Evolutionary conservation across 2,888 invertebrate species (phyloP).

Genomic region (Hedya salicella): DNA sequence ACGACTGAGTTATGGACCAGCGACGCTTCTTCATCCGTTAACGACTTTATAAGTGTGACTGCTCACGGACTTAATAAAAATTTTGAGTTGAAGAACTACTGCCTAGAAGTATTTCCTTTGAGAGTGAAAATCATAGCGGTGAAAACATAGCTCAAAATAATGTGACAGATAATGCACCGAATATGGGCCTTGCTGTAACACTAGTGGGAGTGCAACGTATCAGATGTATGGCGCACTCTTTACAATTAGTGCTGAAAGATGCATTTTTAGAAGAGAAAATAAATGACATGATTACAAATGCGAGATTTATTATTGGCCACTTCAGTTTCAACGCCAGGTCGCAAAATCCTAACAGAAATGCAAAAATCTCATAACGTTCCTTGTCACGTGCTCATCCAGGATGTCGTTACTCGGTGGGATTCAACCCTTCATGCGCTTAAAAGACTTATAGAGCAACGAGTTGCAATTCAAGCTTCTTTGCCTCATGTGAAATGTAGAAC

Average conservation of each 20-base stretch:
- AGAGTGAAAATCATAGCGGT: too few relatives aligned
- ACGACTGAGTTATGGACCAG: too few relatives aligned
- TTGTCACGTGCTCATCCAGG: conserved; percentile 48
- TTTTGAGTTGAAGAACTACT: too few relatives aligned
- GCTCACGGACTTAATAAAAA: too few relatives aligned
- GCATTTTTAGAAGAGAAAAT: conserved; percentile 44
- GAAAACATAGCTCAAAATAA: too few relatives aligned
- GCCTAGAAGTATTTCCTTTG: too few relatives aligned
- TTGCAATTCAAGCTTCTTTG: conserved; percentile 49
- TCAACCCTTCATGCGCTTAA: conserved; percentile 47
- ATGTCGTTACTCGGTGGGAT: conserved; percentile 49
- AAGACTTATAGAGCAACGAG: conserved; percentile 47
- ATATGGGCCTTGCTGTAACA: too few relatives aligned
- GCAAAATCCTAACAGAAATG: conserved; percentile 48
- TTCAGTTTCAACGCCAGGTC: conserved; percentile 49
- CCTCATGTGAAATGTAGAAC: conserved; percentile 46
- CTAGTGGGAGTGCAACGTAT: too few relatives aligned
- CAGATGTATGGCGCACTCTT: conserved; percentile 34
- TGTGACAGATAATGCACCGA: too few relatives aligned
- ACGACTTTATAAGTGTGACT: too few relatives aligned
- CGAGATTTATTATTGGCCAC: conserved; percentile 48
- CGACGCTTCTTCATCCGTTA: too few relatives aligned
- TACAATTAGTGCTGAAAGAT: conserved; percentile 47
- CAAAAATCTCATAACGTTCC: conserved; percentile 49
- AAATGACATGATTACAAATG: conserved; percentile 49